Conservation (phyloP, 2,888 invertebrate genomes). For the Epinotia bilunana region DNA sequence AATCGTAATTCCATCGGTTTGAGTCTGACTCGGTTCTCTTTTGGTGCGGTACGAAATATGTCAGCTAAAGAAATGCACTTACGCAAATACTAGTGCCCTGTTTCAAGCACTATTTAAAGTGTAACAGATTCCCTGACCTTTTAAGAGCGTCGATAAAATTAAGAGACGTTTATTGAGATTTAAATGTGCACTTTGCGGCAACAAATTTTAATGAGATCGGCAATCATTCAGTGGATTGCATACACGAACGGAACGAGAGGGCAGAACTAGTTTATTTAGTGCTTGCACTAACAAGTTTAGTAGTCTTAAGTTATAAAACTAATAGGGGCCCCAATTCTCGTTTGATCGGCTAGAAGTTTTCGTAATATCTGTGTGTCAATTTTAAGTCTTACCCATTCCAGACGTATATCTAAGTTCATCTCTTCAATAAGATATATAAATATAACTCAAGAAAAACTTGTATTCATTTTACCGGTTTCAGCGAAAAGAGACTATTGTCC, state of each 20-base stretch:
- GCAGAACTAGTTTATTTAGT: conserved; percentile 23
- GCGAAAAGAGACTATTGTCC: conserved; percentile 11
- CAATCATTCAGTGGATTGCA: conserved; percentile 47
- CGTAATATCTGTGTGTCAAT: background rate
- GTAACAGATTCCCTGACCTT: conserved; percentile 33
- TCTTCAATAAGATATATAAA: too few species aligned
- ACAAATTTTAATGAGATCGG: conserved; percentile 67
- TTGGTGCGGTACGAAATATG: background rate
- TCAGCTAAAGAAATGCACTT: conserved; percentile 25
- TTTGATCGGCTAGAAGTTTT: background rate
- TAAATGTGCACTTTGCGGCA: conserved; percentile 54
- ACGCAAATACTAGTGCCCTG: conserved; percentile 30
- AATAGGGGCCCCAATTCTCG: conserved; percentile 10
- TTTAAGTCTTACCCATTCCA: background rate
- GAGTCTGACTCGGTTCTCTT: background rate
- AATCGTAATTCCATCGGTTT: background rate
- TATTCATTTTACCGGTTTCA: background rate
- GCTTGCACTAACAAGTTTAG: conserved; percentile 16
- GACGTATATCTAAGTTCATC: too few species aligned
- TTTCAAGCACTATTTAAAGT: conserved; percentile 29
- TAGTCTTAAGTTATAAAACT: conserved; percentile 22
- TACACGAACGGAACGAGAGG: background rate
- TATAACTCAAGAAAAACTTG: too few species aligned
- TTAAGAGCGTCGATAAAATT: conserved; percentile 54
- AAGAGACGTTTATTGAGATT: conserved; percentile 52